Evolutionary conservation across 2,888 invertebrate genomes (phyloP), one percentile per base, ranked within the genome.

Genomic region (Drosophila greeni): DNA sequence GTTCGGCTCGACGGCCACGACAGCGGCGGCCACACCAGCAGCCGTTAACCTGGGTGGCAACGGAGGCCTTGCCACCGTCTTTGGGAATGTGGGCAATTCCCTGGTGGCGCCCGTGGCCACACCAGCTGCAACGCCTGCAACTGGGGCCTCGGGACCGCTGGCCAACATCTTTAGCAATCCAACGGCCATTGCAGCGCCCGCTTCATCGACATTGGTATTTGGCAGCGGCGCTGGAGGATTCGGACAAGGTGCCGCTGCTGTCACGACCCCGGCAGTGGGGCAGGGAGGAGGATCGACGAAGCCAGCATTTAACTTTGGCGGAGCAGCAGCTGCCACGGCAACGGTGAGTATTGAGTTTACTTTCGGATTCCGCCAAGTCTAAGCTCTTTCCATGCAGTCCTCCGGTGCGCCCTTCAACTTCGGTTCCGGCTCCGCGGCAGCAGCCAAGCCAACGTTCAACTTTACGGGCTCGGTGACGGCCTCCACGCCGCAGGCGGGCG

Each of bases 221-320:
- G 82, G 45, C 36, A 36, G 33, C 45, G 39, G 16, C 65, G 48
- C 48, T 36, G 29, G 47, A 12, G 66, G 62, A 20, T 67, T 67
- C 16, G 69, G 65, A 54, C 34, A 57, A 7, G 79, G 84, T 1
- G 29, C 45, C 7, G 81, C 85, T 3, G 33, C 45, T 3, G 57
- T 73, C 74, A 56, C 81, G 82, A 47, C 85, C 84, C 59, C 83
- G 40, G 85, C 87, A 26, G 20, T 49, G 20, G 16, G 7, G 1
- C 20, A 53, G 34, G 45, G 29, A 20, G 53, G 29, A 20, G 53
- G 26, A 23, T 42, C 72, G 5, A 83, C 72, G 5, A 85, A 86
- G 65, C 75, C 83, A 54, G 82, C 86, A 56, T 87, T 87, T 70
- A 86, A 86, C 54, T 87, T 87, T 62, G 80, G 85, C 73, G 52